A percentile compares a stretch with the other conserved stretches of the same genome.
Evolutionary conservation across 2,888 invertebrate genomes (phyloP).

Genomic region (Lasius platythorax): DNA sequence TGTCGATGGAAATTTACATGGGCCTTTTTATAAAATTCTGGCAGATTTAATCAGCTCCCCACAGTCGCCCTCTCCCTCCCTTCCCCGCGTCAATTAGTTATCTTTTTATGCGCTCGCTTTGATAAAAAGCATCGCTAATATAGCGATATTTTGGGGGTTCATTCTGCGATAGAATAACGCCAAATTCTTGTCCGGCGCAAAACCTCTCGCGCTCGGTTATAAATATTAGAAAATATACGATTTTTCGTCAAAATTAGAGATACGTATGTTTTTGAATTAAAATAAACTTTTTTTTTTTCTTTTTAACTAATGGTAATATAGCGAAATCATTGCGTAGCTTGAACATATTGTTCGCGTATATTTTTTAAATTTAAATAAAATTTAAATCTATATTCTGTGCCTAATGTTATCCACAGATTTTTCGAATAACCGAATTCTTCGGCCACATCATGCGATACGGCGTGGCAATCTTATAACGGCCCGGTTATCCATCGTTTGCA

Average conservation of each 20-base stretch:
- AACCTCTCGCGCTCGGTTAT: neutral
- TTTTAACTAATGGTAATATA: neutral
- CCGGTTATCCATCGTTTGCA: slow-evolving; percentile 37
- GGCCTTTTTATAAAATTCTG: slow-evolving; percentile 42
- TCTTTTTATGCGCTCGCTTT: slow-evolving; percentile 29
- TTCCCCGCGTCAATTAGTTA: slow-evolving; percentile 30
- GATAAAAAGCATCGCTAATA: slow-evolving; percentile 13
- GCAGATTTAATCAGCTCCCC: slow-evolving; percentile 46
- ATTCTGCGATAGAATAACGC: neutral
- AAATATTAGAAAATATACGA: neutral
- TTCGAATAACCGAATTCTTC: slow-evolving; percentile 37
- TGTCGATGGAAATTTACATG: slow-evolving; percentile 50
- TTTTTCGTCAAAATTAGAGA: neutral
- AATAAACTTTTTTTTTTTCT: neutral
- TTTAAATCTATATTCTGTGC: neutral
- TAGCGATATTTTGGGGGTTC: neutral
- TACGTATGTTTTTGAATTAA: neutral
- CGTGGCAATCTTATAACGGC: slow-evolving; percentile 31
- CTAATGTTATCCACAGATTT: slow-evolving; percentile 1
- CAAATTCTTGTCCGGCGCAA: neutral
- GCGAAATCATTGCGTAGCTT: neutral
- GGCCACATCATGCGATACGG: slow-evolving; percentile 31
- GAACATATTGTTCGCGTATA: neutral
- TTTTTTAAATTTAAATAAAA: neutral
- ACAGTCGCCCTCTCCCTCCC: neutral